Base-by-base conservation (phyloP, 2,113 vertebrate species). In the Barnardius zonarius region DNA sequence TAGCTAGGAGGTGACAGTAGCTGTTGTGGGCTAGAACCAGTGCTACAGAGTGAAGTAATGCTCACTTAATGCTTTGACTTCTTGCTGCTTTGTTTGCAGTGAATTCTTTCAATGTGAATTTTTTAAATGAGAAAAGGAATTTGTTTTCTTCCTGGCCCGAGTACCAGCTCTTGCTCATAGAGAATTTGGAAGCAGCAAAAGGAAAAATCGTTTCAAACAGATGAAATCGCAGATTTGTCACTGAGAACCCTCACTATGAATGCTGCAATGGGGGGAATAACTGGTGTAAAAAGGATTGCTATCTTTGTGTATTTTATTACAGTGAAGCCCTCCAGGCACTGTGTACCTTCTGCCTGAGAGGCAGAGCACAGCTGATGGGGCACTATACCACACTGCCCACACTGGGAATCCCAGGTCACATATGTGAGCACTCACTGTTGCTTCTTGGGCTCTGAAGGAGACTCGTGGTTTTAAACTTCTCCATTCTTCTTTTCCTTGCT, bases 31-130 rank as follows among this genome's bases (percentile, higher is more conserved):
- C 11, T 77, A 55, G 82, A 35, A 89, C 9, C 24, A 12, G 83
- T 52, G 33, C 80, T 44, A 13, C 35, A 61, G 57, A 81, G 43
- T 7, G 17, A 64, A 20, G n/a, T 8, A 5, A 5, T 25, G 63
- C 46, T 57, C 68, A 3, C 63, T 49, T 35, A 48, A 15, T 6
- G 3, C 85, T 83, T 92, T 89, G 64, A 89, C 79, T 66, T 94
- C 37, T 69, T 44, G 55, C 94, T 95, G 93, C 91, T 97, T 97
- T 83, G 67, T 66, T 95, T 93, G 91, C 92, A 81, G 93, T 66
- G 84, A 92, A 63, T 55, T 92, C 51, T 90, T 90, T 89, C 94
- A 82, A 91, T 62, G 77, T 76, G 55, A 90, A 3, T 30, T 88
- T 94, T 95, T 83, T 61, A 10, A 83, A 75, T 70, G 66, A 83